phyloP scores from a whole-genome alignment of 2,797 vertebrate species.

The Strix occidentalis region DNA sequence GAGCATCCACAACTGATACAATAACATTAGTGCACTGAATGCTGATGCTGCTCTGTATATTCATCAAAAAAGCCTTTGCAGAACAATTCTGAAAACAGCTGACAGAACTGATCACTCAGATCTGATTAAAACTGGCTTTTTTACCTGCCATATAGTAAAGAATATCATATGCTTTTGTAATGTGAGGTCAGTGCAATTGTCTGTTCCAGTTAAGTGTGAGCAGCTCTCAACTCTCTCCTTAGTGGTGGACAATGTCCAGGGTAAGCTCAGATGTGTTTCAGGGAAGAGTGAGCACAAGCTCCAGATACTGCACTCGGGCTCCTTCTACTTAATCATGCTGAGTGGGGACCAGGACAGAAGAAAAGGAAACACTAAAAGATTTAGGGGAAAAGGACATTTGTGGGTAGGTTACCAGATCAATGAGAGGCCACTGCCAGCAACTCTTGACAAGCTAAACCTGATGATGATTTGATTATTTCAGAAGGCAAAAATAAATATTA shows the following conservation, averaged over 20 bases:
- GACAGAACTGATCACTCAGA: slow-evolving; percentile 5
- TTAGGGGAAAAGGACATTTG: background rate
- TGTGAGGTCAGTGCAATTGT: background rate
- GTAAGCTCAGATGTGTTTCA: background rate
- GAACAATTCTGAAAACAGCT: background rate
- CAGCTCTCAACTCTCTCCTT: background rate
- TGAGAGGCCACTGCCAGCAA: background rate
- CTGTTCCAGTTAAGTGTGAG: background rate
- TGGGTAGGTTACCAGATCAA: background rate
- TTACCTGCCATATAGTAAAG: background rate
- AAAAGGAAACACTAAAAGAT: background rate
- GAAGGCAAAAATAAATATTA: background rate
- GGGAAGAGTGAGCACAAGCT: background rate
- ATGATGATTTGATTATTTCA: background rate
- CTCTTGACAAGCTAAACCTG: background rate
- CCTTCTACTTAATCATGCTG: background rate
- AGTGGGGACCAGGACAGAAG: background rate
- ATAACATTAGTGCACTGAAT: background rate
- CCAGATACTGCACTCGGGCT: background rate
- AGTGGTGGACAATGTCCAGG: background rate
- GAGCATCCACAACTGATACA: background rate
- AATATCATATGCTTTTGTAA: background rate
- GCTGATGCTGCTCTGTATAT: background rate
- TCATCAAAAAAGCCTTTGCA: background rate
- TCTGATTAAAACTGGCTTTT: background rate